Evolutionary conservation across 2,797 vertebrate species (phyloP), one percentile per base, ranked within the genome.

Genomic region (Euphonia xanthogaster): DNA sequence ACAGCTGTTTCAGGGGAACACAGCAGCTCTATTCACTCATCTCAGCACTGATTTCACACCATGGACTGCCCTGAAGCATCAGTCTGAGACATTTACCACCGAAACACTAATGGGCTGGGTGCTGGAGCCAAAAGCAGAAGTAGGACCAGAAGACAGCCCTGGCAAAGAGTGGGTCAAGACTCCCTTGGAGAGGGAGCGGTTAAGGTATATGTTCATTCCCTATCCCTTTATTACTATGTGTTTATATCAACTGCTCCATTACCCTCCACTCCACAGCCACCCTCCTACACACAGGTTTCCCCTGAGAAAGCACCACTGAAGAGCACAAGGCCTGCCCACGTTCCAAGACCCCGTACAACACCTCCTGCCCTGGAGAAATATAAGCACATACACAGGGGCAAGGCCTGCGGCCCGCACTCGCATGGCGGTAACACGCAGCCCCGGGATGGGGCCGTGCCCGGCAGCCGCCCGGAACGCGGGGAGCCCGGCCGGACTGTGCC

Each of bases 71-170:
- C 35, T 33, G 13, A 65, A 62, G 35, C 1, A 5, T n/a, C 50
- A 53, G 33, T n/a, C 25, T 17, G 28, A 28, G 40, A 47, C 5
- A 22, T 67, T 30, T 14, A 67, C 23, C 23, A n/a, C 28, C 16
- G 14, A 18, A 53, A 51, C 37, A 48, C 1, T 2, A 19, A 42
- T 2, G 13, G 1, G 0, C 3, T 30, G 1, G 0, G 7, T 30
- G 25, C 40, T 51, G 40, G 42, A 48, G 61, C 25, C 20, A 15
- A 3, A 30, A 55, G 45, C 3, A 4, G 5, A 22, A 53, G 51
- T 14, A 3, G 7, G 18, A 51, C 42, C n/a, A 1, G 6, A 5
- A 12, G 1, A 7, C 4, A 27, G 14, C 9, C 44, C 30, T 7
- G 19, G 8, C 6, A 33, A 65, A 53, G 13, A 48, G 30, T 0